phyloP scores from a whole-genome alignment of 2,797 vertebrate species.

The Rhincodon typus region DNA sequence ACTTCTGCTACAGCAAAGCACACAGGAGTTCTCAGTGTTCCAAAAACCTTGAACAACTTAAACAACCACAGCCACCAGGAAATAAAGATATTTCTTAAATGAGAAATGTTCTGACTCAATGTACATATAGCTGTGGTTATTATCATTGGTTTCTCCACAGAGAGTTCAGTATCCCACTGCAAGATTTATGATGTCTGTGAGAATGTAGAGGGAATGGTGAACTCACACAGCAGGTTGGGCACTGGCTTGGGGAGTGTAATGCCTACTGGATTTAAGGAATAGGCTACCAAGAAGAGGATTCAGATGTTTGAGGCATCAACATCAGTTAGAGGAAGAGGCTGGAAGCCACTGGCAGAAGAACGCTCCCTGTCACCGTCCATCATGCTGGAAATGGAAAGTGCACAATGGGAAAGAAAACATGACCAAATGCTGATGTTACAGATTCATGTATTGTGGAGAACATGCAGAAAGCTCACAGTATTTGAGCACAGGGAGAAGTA shows the following conservation, averaged over 20 bases:
- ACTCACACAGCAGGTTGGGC: no score
- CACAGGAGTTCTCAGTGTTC: neutral
- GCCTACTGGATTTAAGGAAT: no score
- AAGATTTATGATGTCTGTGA: neutral
- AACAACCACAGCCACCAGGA: neutral
- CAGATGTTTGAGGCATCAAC: no score
- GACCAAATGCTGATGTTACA: neutral
- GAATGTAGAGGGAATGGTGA: no score
- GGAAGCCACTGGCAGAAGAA: no score
- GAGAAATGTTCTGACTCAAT: slow-evolving; percentile 23
- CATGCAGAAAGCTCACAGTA: no score
- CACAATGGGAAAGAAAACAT: no score
- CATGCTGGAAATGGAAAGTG: no score
- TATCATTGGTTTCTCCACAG: neutral
- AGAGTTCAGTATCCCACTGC: neutral
- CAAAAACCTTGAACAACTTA: neutral
- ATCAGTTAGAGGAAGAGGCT: no score
- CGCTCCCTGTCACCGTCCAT: no score
- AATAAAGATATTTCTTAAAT: neutral
- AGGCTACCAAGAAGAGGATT: no score
- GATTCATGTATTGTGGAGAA: neutral
- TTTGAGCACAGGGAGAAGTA: neutral
- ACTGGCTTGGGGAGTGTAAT: no score
- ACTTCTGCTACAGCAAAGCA: neutral
- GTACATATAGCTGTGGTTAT: neutral